Conservation (phyloP, 2,888 invertebrate species). For the Protophormia terraenovae region DNA sequence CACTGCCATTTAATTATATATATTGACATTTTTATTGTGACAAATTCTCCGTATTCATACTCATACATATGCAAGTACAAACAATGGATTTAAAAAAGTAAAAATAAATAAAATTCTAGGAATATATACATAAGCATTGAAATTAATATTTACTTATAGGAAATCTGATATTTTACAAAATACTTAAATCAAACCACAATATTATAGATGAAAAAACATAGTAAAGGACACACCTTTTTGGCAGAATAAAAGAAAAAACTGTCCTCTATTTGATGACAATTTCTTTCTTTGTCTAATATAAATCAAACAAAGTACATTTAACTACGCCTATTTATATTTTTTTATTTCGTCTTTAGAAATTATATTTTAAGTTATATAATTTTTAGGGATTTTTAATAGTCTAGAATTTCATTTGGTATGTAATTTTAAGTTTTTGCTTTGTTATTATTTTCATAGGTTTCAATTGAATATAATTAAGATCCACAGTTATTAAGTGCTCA, state of each 20-base stretch:
- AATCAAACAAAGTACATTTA: neutral
- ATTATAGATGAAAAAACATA: neutral
- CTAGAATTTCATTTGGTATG: slow-evolving; percentile 25
- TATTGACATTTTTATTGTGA: neutral
- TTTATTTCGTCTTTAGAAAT: neutral
- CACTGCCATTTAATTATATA: neutral
- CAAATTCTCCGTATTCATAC: too few relatives aligned
- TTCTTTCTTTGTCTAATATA: slow-evolving; percentile 8
- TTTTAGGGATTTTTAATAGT: slow-evolving; percentile 29
- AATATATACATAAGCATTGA: neutral
- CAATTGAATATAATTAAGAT: neutral
- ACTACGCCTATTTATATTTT: slow-evolving; percentile 27
- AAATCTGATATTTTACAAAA: slow-evolving; percentile 44
- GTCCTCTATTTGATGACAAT: slow-evolving; percentile 23
- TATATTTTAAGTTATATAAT: neutral
- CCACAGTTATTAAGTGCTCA: too few relatives aligned
- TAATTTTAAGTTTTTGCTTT: neutral
- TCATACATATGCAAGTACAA: neutral
- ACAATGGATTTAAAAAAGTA: neutral
- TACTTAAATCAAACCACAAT: too few relatives aligned
- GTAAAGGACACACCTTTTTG: slow-evolving; percentile 44
- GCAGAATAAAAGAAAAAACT: slow-evolving; percentile 7
- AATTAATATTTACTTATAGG: slow-evolving; percentile 10
- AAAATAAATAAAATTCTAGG: neutral
- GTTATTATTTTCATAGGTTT: neutral